Evolutionary conservation across 2,888 invertebrate genomes (phyloP), one percentile per base, ranked within the genome.

Genomic region (Gymnocheta viridis): DNA sequence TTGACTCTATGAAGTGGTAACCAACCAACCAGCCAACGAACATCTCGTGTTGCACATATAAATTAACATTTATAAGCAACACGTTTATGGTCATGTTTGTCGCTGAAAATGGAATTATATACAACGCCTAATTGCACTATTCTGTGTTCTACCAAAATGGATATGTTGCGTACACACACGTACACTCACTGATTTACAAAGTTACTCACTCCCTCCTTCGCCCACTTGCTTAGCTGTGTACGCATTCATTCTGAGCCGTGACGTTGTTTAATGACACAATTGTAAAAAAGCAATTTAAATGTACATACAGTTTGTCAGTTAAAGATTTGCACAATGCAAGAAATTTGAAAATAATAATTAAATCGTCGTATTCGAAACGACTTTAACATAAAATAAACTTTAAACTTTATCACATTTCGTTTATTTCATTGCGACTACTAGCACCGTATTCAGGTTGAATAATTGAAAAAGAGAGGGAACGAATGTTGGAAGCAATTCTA

Each of bases 71-170:
- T 49, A 54, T 27, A 54, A 44, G 35, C 67, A 76, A 76, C 66
- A 80, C 83, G 58, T 72, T 80, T 83, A 83, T 83, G 83, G 79
- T 76, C 66, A 79, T 79, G 79, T 70, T 29, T 76, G 73, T 78
- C 64, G 49, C 70, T 67, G 22, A 58, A 69, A 79, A 79, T 83
- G 79, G 74, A 49, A 66, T 38, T 51, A 67, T 24, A 24, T 56
- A 69, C 54, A 67, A 51, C 29, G 14, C 32, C 49, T 72, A 80
- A 58, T 80, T 73, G 66, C 49, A 49, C 44, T 58, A 66, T 66
- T 73, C 9, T 29, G 22, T 60, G 12, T 62, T 27, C 17, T 58
- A 17, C 60, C 73, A 58, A 80, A 80, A 73, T 51, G 67, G 66
- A 66, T 9, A 10, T 27, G 38, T 69, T 74, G 38, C 51, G n/a